These are phyloP conservation scores for Carassius gibelio DNA, from an alignment of 2,113 vertebrate species.

Conservation along the genomic window DNA sequence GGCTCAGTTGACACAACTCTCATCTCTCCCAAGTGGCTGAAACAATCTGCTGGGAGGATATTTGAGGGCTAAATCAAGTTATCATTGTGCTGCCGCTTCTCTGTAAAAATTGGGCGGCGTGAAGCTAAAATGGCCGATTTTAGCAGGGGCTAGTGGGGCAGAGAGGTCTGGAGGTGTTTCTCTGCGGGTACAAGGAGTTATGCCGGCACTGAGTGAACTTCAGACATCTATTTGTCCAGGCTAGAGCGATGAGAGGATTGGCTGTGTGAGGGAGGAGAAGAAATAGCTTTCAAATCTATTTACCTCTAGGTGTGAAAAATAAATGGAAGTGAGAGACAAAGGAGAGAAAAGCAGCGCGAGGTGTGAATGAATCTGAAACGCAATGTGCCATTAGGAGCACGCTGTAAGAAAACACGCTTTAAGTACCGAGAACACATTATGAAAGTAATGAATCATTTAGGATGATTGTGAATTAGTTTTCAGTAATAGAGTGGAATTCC, in stretches of 20 bases:
- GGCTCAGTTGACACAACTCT: conserved; percentile 41
- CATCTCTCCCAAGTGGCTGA: conserved; percentile 50
- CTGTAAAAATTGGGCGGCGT: conserved; percentile 30
- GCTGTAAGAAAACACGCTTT: neutral
- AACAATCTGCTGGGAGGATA: conserved; percentile 57
- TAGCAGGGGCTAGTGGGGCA: conserved; percentile 11
- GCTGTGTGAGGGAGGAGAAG: neutral
- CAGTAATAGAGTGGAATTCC: neutral
- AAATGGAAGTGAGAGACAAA: conserved; percentile 32
- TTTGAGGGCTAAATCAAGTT: conserved; percentile 56
- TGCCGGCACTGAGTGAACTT: neutral
- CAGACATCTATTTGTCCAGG: conserved; percentile 30
- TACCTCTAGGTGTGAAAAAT: conserved; percentile 38
- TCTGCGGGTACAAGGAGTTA: conserved; percentile 3
- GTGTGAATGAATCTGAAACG: conserved; percentile 5
- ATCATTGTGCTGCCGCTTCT: conserved; percentile 46
- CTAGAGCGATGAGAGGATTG: neutral
- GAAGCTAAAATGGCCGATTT: conserved; percentile 42
- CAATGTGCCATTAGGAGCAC: neutral
- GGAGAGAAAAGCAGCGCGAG: neutral
- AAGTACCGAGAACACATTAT: conserved; percentile 8
- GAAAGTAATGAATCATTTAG: conserved; percentile 32
- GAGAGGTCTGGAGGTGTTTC: conserved; percentile 28
- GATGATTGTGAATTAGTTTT: conserved; percentile 26
- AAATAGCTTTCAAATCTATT: conserved; percentile 36